phyloP scores from a whole-genome alignment of 2,113 vertebrate genomes.

The Pterocles burchelli region DNA sequence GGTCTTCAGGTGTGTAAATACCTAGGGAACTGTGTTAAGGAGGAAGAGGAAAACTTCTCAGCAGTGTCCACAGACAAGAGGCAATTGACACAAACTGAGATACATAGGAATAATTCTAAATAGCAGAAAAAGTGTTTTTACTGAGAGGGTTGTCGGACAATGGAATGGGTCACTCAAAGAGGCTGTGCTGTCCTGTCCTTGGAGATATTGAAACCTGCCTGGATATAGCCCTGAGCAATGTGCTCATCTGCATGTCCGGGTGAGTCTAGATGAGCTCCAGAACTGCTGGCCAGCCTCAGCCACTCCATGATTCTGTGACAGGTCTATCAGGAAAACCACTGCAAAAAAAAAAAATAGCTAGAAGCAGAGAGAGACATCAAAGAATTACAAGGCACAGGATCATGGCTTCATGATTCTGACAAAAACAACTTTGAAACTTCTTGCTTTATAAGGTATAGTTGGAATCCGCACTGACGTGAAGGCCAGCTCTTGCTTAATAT shows the following conservation, averaged over 20 bases:
- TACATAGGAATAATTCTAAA: not conserved
- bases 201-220: not conserved
- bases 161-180: not conserved
- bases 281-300: not conserved
- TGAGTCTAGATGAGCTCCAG: not conserved
- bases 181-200: accelerated
- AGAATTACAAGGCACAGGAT: not conserved
- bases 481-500: not conserved
- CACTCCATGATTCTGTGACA: not conserved
- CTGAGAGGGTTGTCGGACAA: not conserved
- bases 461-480: not conserved
- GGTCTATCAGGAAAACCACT: not conserved
- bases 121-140: not conserved
- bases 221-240: too few relatives aligned
- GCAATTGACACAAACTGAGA: not conserved
- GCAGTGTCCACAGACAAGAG: not conserved
- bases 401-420: not conserved
- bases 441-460: not conserved
- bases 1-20: not conserved
- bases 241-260: accelerated
- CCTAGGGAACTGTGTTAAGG: not conserved
- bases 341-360: not conserved
- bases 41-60: not conserved
- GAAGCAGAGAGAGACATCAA: not conserved
- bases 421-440: not conserved